Evolutionary conservation across 53 echinoderm and acorn worm species (phyloP).

Genomic region (Hippasteria phrygiana): DNA sequence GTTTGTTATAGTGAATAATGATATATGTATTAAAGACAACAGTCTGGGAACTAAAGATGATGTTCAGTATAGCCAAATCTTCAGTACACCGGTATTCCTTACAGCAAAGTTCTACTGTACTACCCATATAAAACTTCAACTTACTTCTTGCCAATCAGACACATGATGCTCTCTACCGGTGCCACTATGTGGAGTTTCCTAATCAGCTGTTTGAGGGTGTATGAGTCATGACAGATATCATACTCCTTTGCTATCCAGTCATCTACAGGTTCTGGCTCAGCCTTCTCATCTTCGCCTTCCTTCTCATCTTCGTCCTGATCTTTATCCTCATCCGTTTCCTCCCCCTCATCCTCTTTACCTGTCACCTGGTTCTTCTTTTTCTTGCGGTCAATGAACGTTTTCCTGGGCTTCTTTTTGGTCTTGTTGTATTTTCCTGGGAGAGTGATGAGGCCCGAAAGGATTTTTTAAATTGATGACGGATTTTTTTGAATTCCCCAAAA

Average conservation of each 20-base stretch:
- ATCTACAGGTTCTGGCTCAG: background rate
- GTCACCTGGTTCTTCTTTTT: constrained; percentile 60
- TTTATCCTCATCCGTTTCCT: constrained; percentile 32
- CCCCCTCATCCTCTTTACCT: background rate
- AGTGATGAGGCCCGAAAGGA: background rate
- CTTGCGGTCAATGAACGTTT: constrained; percentile 25
- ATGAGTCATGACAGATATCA: constrained; percentile 33
- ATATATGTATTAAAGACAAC: no score
- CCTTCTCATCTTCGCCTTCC: constrained; percentile 9
- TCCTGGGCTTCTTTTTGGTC: constrained; percentile 65
- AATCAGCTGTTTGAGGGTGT: constrained; percentile 93
- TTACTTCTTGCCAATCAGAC: constrained; percentile 93
- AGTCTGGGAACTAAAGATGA: no score
- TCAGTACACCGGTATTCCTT: no score
- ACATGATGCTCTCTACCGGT: constrained; percentile 94
- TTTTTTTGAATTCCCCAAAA: no score
- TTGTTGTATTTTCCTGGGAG: constrained; percentile 96
- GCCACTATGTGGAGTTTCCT: constrained; percentile 95
- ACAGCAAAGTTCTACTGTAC: no score
- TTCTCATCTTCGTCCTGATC: constrained; percentile 29
- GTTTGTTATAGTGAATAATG: no score
- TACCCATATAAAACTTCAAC: no score
- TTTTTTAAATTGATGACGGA: background rate
- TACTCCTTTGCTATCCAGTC: constrained; percentile 10
- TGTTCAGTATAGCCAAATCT: no score